phyloP scores from a whole-genome alignment of 1,140 invertebrate genomes.

The Drosophila triauraria region DNA sequence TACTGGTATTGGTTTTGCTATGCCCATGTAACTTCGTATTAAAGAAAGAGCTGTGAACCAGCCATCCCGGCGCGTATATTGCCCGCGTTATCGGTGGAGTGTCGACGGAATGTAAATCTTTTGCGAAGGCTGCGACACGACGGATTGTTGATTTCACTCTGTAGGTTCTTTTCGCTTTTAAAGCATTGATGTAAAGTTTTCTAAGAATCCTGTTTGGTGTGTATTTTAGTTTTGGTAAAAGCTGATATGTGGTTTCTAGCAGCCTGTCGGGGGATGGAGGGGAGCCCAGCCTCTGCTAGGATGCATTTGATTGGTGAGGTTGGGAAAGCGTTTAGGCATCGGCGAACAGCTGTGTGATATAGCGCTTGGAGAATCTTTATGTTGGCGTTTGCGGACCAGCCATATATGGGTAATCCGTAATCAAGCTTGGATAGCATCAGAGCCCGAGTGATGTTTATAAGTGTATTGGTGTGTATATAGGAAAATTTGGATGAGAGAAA shows the following conservation, averaged over 20 bases:
- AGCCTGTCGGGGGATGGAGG: background rate
- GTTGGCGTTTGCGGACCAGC: too few relatives aligned
- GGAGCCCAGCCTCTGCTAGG: slow-evolving; percentile 1
- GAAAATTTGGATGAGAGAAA: too few relatives aligned
- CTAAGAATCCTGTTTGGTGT: slow-evolving; percentile 2
- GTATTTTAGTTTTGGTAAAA: slow-evolving; percentile 2
- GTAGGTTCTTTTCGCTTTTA: slow-evolving; percentile 5
- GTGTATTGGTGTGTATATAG: too few relatives aligned
- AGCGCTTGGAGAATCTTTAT: background rate
- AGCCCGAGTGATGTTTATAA: too few relatives aligned
- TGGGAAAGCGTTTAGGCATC: slow-evolving; percentile 10
- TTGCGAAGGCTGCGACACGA: too few relatives aligned
- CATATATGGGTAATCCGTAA: too few relatives aligned
- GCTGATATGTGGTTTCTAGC: background rate
- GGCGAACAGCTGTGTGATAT: slow-evolving; percentile 9
- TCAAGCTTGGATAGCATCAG: too few relatives aligned
- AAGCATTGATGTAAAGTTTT: slow-evolving; percentile 9
- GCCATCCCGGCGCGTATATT: background rate
- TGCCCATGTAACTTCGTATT: background rate
- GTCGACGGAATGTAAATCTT: too few relatives aligned
- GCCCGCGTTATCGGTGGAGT: too few relatives aligned
- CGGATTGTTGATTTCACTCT: background rate
- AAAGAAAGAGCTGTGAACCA: slow-evolving; percentile 2
- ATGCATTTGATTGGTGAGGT: slow-evolving; percentile 1
- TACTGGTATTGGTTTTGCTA: too few relatives aligned